Evolutionary conservation across 2,113 vertebrate genomes (phyloP).

Genomic region (Pseudopipra pipra): DNA sequence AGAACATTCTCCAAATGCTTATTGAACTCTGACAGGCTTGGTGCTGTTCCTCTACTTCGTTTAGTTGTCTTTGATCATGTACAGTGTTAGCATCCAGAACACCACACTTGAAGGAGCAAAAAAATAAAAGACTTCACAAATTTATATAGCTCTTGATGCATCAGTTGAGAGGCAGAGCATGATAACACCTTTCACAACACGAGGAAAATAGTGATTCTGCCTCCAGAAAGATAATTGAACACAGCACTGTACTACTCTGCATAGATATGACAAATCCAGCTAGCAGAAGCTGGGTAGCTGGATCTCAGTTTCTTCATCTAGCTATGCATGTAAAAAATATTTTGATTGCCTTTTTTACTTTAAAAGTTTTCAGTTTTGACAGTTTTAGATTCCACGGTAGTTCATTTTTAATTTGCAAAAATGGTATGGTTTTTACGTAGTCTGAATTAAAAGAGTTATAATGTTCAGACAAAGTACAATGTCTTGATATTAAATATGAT

Average conservation of each 20-base stretch:
- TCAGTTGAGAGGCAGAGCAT: not conserved
- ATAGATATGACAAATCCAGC: not conserved
- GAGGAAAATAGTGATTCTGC: not conserved
- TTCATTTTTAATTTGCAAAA: constrained; percentile 1
- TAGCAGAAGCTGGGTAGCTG: not conserved
- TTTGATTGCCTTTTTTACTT: not conserved
- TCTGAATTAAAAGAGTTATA: not conserved
- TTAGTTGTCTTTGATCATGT: not conserved
- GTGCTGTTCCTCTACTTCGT: not conserved
- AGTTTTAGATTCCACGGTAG: not conserved
- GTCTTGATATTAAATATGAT: not conserved
- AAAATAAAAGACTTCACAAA: not conserved
- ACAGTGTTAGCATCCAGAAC: not conserved
- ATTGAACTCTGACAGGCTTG: not conserved
- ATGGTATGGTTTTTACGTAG: not conserved
- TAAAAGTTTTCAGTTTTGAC: not conserved
- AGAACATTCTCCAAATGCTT: not conserved
- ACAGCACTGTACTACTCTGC: not conserved
- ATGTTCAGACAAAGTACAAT: not conserved
- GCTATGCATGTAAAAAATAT: not conserved
- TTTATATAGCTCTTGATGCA: not conserved
- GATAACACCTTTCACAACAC: not conserved
- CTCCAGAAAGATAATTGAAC: not conserved
- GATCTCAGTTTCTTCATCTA: not conserved
- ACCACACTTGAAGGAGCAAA: not conserved